phyloP scores from a whole-genome alignment of 2,113 vertebrate genomes.

The Nymphicus hollandicus region DNA sequence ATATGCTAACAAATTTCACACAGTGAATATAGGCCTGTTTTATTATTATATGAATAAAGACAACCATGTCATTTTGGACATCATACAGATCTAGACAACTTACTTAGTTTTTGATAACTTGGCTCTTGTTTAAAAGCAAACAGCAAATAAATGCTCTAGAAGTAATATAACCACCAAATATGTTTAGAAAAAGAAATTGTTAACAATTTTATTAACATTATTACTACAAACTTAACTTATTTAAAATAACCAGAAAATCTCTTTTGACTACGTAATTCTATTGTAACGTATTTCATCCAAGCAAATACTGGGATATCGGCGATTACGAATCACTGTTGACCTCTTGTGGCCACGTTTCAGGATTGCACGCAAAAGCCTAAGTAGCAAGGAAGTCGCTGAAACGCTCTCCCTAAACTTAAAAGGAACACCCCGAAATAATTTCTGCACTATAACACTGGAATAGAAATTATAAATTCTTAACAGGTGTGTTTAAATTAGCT shows the following conservation, averaged over 20 bases:
- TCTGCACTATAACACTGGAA: not conserved
- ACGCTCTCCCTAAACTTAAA: not conserved
- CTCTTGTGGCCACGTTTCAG: not conserved
- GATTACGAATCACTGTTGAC: not conserved
- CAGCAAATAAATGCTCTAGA: not conserved
- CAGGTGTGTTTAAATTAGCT: rapidly evolving
- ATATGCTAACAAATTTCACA: not conserved
- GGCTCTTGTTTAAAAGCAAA: not conserved
- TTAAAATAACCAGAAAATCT: not conserved
- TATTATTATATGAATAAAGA: not conserved
- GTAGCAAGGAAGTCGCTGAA: not conserved
- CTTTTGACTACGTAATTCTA: rapidly evolving
- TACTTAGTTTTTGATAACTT: not conserved
- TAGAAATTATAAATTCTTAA: not conserved
- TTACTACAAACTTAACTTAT: not conserved
- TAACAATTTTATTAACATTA: not conserved
- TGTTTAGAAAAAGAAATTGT: not conserved
- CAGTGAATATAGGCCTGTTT: not conserved
- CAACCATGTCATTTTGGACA: not conserved
- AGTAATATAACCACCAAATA: not conserved
- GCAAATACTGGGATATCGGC: too few species aligned
- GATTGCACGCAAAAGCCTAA: not conserved
- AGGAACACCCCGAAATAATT: rapidly evolving
- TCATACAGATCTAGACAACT: not conserved
- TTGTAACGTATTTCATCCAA: rapidly evolving